phyloP scores from a whole-genome alignment of 2,113 vertebrate genomes.

The Laticauda colubrina region DNA sequence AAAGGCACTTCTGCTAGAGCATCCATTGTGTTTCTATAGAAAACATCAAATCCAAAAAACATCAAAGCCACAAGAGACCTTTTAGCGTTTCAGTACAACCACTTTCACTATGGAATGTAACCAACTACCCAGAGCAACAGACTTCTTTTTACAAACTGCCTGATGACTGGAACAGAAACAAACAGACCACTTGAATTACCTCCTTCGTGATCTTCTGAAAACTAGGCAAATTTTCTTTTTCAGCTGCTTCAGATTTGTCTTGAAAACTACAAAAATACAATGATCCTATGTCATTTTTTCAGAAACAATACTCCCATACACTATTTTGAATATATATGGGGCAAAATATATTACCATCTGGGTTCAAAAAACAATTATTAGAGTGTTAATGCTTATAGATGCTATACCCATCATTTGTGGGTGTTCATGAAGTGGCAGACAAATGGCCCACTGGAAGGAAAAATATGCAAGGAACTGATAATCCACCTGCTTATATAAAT shows the following conservation, averaged over 20 bases:
- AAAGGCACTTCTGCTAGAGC: background rate
- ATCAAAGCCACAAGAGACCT: background rate
- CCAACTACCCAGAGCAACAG: background rate
- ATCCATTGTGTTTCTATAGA: background rate
- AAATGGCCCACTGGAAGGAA: background rate
- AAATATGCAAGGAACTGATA: background rate
- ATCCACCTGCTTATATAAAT: background rate
- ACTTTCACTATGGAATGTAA: background rate
- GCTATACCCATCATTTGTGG: background rate
- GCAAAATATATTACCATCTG: background rate
- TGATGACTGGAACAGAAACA: background rate
- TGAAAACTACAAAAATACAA: slow-evolving; percentile 65
- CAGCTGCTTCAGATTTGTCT: slow-evolving; percentile 10
- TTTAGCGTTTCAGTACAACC: background rate
- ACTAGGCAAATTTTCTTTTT: slow-evolving; percentile 23
- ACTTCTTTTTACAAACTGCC: background rate
- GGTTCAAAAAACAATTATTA: background rate
- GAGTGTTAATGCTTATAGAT: background rate
- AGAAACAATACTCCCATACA: background rate
- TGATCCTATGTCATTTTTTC: background rate
- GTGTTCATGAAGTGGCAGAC: background rate
- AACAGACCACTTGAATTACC: slow-evolving; percentile 56
- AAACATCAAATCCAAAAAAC: background rate
- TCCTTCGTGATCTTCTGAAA: slow-evolving; percentile 39
- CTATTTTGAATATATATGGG: background rate